A percentile compares a stretch with the other conserved stretches of the same genome.
These are phyloP conservation scores for Lindbergichthys nudifrons DNA, from an alignment of 2,797 vertebrate genomes.

Conservation along the genomic window DNA sequence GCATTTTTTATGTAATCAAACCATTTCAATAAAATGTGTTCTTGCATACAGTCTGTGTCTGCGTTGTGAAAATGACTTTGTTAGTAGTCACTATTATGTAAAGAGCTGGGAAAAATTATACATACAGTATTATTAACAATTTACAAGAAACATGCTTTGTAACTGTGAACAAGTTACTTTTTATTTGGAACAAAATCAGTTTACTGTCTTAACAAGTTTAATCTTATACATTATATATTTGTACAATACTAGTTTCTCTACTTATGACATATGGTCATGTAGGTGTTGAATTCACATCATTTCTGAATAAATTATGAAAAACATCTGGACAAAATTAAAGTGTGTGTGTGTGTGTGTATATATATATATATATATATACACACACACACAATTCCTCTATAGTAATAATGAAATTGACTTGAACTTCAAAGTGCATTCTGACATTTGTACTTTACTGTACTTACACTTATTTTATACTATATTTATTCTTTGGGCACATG, in stretches of 20 bases:
- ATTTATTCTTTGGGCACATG: too few species aligned
- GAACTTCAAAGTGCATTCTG: not conserved
- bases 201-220: not conserved
- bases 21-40: slow-evolving; percentile 58
- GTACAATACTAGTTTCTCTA: not conserved
- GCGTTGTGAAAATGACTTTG: not conserved
- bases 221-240: not conserved
- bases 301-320: not conserved
- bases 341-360: too few species aligned
- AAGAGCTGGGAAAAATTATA: not conserved
- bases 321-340: not conserved
- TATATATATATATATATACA: too few species aligned
- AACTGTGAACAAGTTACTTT: not conserved
- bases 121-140: not conserved
- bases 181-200: not conserved
- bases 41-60: not conserved
- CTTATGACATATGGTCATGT: not conserved
- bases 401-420: not conserved
- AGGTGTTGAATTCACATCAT: not conserved
- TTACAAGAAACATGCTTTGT: not conserved
- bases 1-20: slow-evolving; percentile 14
- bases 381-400: not conserved
- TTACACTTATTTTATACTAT: too few species aligned
- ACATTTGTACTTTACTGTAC: not conserved
- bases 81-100: not conserved